Evolutionary conservation across 1,140 invertebrate species (phyloP).

Genomic region (Chelonus insularis): DNA sequence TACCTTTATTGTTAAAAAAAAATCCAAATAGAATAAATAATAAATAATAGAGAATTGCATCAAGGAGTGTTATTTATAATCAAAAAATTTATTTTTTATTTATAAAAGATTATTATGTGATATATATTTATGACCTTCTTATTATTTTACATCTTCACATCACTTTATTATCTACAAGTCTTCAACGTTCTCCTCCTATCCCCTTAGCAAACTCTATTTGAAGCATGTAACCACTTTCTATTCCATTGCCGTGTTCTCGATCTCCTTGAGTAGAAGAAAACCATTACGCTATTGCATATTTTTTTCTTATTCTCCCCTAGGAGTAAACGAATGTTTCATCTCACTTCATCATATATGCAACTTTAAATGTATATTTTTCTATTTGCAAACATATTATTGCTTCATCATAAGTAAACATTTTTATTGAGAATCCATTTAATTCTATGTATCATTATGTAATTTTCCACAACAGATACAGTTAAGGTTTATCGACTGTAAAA

Average conservation of each 20-base stretch:
- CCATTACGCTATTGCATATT: slow-evolving; percentile 28
- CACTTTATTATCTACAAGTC: not conserved
- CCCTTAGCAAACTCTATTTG: slow-evolving; percentile 24
- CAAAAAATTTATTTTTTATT: too few species aligned
- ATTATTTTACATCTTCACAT: not conserved
- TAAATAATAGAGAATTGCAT: too few species aligned
- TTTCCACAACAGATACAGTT: too few species aligned
- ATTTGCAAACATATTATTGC: not conserved
- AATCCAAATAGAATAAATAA: too few species aligned
- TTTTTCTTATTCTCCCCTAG: not conserved
- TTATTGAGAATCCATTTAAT: too few species aligned
- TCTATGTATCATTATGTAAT: too few species aligned
- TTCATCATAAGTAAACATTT: too few species aligned
- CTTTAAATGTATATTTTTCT: not conserved
- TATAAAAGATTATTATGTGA: too few species aligned
- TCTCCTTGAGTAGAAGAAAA: slow-evolving; percentile 30
- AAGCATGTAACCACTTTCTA: slow-evolving; percentile 40
- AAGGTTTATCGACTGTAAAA: too few species aligned
- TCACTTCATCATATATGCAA: not conserved
- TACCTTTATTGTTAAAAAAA: too few species aligned
- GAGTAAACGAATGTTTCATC: slow-evolving; percentile 1
- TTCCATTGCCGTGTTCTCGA: slow-evolving; percentile 33
- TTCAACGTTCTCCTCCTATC: slow-evolving; percentile 1
- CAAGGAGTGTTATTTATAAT: too few species aligned
- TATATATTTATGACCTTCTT: not conserved